Evolutionary conservation across 2,113 vertebrate genomes (phyloP).

Genomic region (Sphyrna mokarran): DNA sequence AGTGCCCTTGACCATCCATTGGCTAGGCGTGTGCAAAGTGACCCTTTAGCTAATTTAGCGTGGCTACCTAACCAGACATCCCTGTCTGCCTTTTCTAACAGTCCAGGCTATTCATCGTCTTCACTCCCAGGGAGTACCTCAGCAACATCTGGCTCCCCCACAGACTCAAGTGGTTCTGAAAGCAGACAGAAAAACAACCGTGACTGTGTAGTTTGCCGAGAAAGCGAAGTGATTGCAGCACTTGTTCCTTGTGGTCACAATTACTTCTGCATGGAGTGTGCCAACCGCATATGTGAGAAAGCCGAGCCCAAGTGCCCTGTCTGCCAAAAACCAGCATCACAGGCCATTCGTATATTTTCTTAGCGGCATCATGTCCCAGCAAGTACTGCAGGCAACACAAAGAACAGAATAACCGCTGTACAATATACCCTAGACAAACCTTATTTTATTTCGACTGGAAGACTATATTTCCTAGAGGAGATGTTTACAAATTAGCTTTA

Average conservation of each 20-base stretch:
- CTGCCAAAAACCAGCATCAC: slow-evolving; percentile 83
- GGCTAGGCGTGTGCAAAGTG: slow-evolving; percentile 74
- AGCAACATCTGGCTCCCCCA: slow-evolving; percentile 49
- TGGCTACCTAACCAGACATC: slow-evolving; percentile 71
- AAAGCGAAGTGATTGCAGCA: slow-evolving; percentile 88
- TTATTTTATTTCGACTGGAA: slow-evolving; percentile 38
- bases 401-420: slow-evolving; percentile 35
- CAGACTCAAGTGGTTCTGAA: slow-evolving; percentile 46
- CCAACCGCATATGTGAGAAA: slow-evolving; percentile 84
- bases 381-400: slow-evolving; percentile 32
- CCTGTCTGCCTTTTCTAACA: slow-evolving; percentile 69
- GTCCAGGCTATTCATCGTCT: slow-evolving; percentile 49
- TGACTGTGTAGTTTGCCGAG: slow-evolving; percentile 86
- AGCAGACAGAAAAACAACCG: slow-evolving; percentile 42
- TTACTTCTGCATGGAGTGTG: slow-evolving; percentile 98
- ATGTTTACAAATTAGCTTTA: slow-evolving; percentile 59
- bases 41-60: slow-evolving; percentile 72
- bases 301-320: slow-evolving; percentile 81
- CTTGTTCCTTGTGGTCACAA: slow-evolving; percentile 93
- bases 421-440: slow-evolving; percentile 36
- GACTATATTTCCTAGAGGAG: slow-evolving; percentile 37
- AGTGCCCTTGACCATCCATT: slow-evolving; percentile 69
- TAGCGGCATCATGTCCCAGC: slow-evolving; percentile 53
- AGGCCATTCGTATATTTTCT: slow-evolving; percentile 98
- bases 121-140: slow-evolving; percentile 58